A percentile compares a stretch with the other conserved stretches of the same genome.
Evolutionary conservation across 2,888 invertebrate species (phyloP).

Genomic region (Macaria liturata): DNA sequence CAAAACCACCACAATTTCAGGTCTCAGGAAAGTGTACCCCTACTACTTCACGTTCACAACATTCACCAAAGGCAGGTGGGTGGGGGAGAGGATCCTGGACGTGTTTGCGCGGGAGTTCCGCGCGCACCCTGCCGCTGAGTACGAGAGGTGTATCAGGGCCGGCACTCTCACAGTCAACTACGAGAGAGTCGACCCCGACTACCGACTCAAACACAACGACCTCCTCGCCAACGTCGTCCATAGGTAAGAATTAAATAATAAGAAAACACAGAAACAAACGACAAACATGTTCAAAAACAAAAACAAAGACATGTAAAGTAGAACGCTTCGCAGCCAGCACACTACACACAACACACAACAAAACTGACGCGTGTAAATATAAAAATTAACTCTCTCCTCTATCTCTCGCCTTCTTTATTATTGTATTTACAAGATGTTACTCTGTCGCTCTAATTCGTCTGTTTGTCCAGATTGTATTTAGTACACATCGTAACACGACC

Average conservation of each 20-base stretch:
- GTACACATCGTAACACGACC: slow-evolving; percentile 52
- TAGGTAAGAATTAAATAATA: slow-evolving; percentile 84
- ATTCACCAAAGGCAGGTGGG: slow-evolving; percentile 98
- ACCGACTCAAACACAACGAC: slow-evolving; percentile 96
- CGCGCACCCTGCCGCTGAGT: slow-evolving; percentile 96
- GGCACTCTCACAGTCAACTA: slow-evolving; percentile 97
- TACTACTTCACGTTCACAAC: slow-evolving; percentile 98
- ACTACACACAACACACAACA: slow-evolving; percentile 38
- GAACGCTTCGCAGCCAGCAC: slow-evolving; percentile 39
- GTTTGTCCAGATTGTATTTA: slow-evolving; percentile 47
- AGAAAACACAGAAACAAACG: background rate
- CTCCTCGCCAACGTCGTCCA: slow-evolving; percentile 96
- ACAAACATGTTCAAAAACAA: slow-evolving; percentile 3
- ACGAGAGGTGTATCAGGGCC: slow-evolving; percentile 94
- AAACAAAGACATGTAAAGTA: slow-evolving; percentile 29
- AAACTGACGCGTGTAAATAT: slow-evolving; percentile 44
- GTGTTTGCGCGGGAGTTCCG: slow-evolving; percentile 97
- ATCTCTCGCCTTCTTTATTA: slow-evolving; percentile 48
- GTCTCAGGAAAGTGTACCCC: slow-evolving; percentile 97
- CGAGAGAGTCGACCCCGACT: slow-evolving; percentile 94
- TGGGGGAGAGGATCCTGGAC: slow-evolving; percentile 95
- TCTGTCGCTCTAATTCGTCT: slow-evolving; percentile 38
- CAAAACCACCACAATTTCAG: slow-evolving; percentile 71
- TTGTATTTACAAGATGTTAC: slow-evolving; percentile 43
- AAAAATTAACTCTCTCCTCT: slow-evolving; percentile 47